Percentiles rank a stretch among this genome's conserved stretches.
These are phyloP conservation scores for Marasmarcha lunaedactyla DNA, from an alignment of 2,888 invertebrate genomes.

Conservation along the genomic window DNA sequence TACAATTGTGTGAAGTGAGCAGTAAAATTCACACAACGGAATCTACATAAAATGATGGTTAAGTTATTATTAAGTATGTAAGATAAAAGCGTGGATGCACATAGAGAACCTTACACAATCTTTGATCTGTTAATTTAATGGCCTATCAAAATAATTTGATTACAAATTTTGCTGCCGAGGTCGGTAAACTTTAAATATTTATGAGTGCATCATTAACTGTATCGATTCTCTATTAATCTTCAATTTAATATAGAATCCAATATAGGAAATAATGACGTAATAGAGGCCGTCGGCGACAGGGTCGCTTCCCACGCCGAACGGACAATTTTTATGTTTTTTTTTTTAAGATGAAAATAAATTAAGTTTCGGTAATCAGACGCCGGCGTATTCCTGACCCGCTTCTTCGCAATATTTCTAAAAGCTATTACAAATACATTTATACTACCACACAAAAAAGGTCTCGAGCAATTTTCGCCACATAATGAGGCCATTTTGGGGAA, in stretches of 20 bases:
- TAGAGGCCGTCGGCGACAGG: constrained; percentile 67
- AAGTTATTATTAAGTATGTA: not conserved
- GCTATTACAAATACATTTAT: constrained; percentile 71
- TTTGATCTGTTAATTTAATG: not conserved
- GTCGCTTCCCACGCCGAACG: constrained; percentile 63
- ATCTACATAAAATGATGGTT: too few species aligned
- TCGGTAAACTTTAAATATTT: constrained; percentile 7
- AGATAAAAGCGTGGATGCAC: not conserved
- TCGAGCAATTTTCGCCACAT: constrained; percentile 70
- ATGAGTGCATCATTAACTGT: constrained; percentile 35
- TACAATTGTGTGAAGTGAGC: too few species aligned
- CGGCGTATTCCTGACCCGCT: constrained; percentile 51
- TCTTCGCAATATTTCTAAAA: constrained; percentile 69
- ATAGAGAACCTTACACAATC: not conserved
- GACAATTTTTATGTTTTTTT: constrained; percentile 55
- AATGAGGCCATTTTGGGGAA: constrained; percentile 69
- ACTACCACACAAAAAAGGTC: constrained; percentile 65
- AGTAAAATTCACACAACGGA: too few species aligned
- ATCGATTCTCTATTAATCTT: constrained; percentile 67
- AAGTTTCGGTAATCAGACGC: constrained; percentile 66
- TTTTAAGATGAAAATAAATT: constrained; percentile 60
- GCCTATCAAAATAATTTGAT: not conserved
- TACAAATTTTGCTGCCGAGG: not conserved
- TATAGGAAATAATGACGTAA: constrained; percentile 70
- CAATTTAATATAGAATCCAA: constrained; percentile 64